Evolutionary conservation across 2,888 invertebrate genomes (phyloP).

Genomic region (Trilocha varians): DNA sequence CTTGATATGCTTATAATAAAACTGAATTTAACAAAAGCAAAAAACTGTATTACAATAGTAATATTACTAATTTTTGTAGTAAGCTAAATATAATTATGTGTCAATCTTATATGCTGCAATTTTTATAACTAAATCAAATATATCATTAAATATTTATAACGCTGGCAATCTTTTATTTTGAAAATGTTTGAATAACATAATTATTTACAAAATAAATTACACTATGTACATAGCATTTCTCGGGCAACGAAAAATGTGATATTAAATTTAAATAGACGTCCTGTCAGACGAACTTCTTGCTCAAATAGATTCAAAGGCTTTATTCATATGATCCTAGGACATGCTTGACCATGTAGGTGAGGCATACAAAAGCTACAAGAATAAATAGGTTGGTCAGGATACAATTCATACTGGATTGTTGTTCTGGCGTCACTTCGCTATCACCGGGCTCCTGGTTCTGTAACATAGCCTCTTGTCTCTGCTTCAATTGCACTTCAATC

Average conservation of each 20-base stretch:
- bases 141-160: not conserved
- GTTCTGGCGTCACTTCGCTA: constrained; percentile 63
- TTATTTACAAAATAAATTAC: constrained; percentile 69
- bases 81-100: too few species aligned
- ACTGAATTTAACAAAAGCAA: too few species aligned
- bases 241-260: constrained; percentile 9
- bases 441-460: constrained; percentile 38
- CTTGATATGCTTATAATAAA: too few species aligned
- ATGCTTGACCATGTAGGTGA: constrained; percentile 94
- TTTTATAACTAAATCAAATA: too few species aligned
- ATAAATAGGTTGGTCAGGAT: constrained; percentile 91
- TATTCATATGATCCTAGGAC: constrained; percentile 79
- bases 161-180: not conserved
- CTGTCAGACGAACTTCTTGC: not conserved
- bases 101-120: too few species aligned
- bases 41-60: too few species aligned
- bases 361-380: constrained; percentile 90
- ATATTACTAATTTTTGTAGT: too few species aligned
- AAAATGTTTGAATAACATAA: constrained; percentile 2
- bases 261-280: constrained; percentile 45
- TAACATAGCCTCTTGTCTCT: constrained; percentile 56
- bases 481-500: constrained; percentile 71
- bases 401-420: constrained; percentile 80
- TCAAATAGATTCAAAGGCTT: constrained; percentile 21
- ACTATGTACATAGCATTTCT: constrained; percentile 49